Evolutionary conservation across 2,113 vertebrate genomes (phyloP).

Genomic region (Chionomys nivalis): DNA sequence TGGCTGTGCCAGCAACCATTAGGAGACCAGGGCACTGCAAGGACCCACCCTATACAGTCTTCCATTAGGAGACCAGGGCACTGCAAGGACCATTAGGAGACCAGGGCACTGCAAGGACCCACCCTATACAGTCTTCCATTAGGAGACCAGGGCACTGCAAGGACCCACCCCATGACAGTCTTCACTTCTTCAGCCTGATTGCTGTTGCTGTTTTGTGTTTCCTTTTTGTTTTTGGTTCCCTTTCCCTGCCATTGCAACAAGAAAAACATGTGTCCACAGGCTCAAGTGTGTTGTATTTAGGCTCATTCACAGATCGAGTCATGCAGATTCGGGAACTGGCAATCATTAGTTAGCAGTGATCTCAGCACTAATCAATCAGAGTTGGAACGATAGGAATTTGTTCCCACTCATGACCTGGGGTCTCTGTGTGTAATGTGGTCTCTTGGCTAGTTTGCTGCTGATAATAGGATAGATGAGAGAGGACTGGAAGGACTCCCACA

Average conservation of each 20-base stretch:
- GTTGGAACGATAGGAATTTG: conserved; percentile 41
- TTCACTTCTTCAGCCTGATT: background rate
- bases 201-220: background rate
- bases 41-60: background rate
- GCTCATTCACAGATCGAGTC: background rate
- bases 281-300: conserved; percentile 8
- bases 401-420: conserved; percentile 38
- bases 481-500: background rate
- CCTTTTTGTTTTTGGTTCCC: background rate
- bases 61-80: background rate
- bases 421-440: background rate
- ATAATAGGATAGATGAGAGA: conserved; percentile 37
- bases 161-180: background rate
- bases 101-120: background rate
- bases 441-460: conserved; percentile 49
- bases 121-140: background rate
- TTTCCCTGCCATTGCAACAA: background rate
- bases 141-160: background rate
- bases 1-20: no score
- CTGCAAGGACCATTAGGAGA: background rate
- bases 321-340: conserved; percentile 4
- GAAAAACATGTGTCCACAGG: background rate
- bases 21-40: background rate
- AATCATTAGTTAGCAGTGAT: conserved; percentile 50
- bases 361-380: conserved; percentile 54